phyloP scores from a whole-genome alignment of 2,888 invertebrate genomes.

The Nephrotoma guestfalica region DNA sequence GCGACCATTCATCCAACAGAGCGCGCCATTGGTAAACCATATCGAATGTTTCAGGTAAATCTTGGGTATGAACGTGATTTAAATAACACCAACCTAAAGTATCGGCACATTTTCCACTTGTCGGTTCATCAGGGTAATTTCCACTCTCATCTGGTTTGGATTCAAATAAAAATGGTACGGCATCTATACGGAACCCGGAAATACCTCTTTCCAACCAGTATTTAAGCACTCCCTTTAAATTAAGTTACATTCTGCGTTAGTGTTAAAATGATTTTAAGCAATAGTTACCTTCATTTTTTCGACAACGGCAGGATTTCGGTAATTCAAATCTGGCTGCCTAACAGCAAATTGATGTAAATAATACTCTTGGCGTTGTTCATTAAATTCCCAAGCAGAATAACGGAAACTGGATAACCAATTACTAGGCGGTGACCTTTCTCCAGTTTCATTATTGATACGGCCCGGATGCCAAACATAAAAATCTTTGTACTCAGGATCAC shows the following conservation, averaged over 20 bases:
- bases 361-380: conserved; percentile 39
- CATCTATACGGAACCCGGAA: conserved; percentile 75
- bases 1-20: conserved; percentile 41
- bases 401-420: conserved; percentile 30
- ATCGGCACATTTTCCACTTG: conserved; percentile 30
- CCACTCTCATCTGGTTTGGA: conserved; percentile 36
- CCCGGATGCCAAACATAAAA: conserved; percentile 47
- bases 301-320: conserved; percentile 35
- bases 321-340: conserved; percentile 51
- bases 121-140: conserved; percentile 40
- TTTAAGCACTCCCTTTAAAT: conserved; percentile 38
- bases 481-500: conserved; percentile 41
- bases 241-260: not conserved
- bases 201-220: conserved; percentile 74
- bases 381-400: conserved; percentile 53
- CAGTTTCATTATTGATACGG: conserved; percentile 12
- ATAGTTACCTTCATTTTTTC: conserved; percentile 30
- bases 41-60: conserved; percentile 43
- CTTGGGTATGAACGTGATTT: conserved; percentile 44
- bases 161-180: conserved; percentile 36
- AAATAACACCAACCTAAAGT: conserved; percentile 39
- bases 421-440: conserved; percentile 23
- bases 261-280: not conserved
- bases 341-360: conserved; percentile 48
- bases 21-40: conserved; percentile 51